Conservation (phyloP, 2,888 invertebrate genomes). For the Aspidiotus rigidus region DNA sequence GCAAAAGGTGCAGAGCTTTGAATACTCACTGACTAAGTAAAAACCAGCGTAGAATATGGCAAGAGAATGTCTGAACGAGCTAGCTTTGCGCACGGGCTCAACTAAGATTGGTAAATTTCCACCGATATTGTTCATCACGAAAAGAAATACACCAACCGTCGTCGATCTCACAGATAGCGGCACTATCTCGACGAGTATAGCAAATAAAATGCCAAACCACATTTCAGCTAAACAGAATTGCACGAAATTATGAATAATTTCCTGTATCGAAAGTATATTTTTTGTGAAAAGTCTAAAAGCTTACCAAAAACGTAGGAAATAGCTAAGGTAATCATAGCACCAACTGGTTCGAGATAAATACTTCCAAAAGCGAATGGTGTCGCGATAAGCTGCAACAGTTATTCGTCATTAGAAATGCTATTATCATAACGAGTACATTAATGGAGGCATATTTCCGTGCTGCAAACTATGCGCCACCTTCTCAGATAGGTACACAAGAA, state of each 20-base stretch:
- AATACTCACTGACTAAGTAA: conserved; percentile 70
- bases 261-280: not conserved
- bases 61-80: conserved; percentile 73
- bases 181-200: conserved; percentile 80
- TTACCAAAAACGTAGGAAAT: conserved; percentile 79
- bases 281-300: conserved; percentile 38
- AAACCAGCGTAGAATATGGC: conserved; percentile 83
- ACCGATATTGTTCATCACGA: conserved; percentile 87
- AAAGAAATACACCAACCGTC: conserved; percentile 75
- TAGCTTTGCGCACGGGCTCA: conserved; percentile 69
- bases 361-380: conserved; percentile 80
- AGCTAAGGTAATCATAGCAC: conserved; percentile 81
- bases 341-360: conserved; percentile 67
- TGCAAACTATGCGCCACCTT: too few species aligned
- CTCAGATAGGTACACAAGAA: too few species aligned
- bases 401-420: too few species aligned
- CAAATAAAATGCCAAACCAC: conserved; percentile 91
- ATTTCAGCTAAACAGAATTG: conserved; percentile 62
- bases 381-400: conserved; percentile 54
- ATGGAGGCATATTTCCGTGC: too few species aligned
- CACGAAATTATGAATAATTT: not conserved
- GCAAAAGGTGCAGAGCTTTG: not conserved
- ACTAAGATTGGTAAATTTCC: conserved; percentile 81
- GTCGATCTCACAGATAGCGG: conserved; percentile 72
- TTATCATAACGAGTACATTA: too few species aligned